These are phyloP conservation scores for Torymus auratus DNA, from an alignment of 2,888 invertebrate species.

Conservation along the genomic window DNA sequence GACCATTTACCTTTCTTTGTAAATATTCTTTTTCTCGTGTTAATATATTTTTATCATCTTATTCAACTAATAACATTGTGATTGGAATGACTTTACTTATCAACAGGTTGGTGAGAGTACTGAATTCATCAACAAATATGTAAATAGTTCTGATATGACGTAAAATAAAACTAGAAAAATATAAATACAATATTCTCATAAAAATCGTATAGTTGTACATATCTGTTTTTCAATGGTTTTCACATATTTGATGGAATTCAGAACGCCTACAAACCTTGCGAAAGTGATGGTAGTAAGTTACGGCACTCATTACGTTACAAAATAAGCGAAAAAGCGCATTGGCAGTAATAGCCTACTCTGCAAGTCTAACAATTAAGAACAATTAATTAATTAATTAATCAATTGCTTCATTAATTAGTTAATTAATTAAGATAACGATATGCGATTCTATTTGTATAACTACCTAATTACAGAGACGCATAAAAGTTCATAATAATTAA, in stretches of 20 bases:
- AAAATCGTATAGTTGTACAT: conserved; percentile 52
- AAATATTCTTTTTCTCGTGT: conserved; percentile 14
- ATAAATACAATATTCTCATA: conserved; percentile 57
- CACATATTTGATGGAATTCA: conserved; percentile 13
- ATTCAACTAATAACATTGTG: conserved; percentile 52
- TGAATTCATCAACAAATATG: conserved; percentile 21
- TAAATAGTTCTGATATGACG: conserved; percentile 37
- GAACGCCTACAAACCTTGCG: conserved; percentile 16
- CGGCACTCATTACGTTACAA: conserved; percentile 60
- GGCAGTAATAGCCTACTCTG: conserved; percentile 68
- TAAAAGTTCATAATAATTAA: conserved; percentile 45
- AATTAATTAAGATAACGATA: conserved; percentile 55
- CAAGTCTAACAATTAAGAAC: conserved; percentile 71
- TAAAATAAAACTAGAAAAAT: conserved; percentile 59
- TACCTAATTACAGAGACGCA: conserved; percentile 49
- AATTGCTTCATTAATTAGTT: conserved; percentile 50
- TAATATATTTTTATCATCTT: conserved; percentile 13
- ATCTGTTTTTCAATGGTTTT: conserved; percentile 49
- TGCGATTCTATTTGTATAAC: conserved; percentile 54
- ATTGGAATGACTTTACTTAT: conserved; percentile 56
- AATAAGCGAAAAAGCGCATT: conserved; percentile 70
- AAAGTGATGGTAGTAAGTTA: conserved; percentile 41
- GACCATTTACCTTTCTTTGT: conserved; percentile 22
- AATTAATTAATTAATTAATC: conserved; percentile 64
- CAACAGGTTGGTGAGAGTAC: conserved; percentile 18